These are phyloP conservation scores for Callosobruchus maculatus DNA, from an alignment of 2,888 invertebrate species.

Conservation along the genomic window DNA sequence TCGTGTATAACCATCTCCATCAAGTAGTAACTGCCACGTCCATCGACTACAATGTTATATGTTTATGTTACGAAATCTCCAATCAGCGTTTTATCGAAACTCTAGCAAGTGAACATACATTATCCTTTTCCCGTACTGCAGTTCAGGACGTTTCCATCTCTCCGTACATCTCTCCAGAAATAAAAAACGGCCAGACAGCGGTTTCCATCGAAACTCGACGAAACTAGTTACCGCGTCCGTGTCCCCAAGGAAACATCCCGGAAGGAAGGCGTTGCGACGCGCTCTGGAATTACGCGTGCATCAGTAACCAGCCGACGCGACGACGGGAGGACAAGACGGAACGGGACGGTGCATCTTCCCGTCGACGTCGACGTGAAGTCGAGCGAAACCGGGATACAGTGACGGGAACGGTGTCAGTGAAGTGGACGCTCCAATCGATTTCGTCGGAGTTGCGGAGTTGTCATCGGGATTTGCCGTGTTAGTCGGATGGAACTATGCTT, in stretches of 20 bases:
- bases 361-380: neutral
- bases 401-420: neutral
- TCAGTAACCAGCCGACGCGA: neutral
- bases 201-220: neutral
- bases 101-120: no score
- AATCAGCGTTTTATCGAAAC: no score
- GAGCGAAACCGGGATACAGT: neutral
- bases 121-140: no score
- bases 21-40: no score
- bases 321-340: neutral
- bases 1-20: no score
- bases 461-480: neutral
- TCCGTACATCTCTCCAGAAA: neutral
- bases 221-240: neutral
- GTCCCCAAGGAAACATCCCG: neutral
- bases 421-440: neutral
- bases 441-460: neutral
- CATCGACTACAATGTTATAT: no score
- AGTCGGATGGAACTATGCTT: neutral
- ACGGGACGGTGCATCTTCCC: neutral
- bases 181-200: neutral
- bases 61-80: no score
- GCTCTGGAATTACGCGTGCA: neutral
- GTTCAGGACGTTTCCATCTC: neutral
- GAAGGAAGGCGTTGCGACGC: neutral